phyloP scores from a whole-genome alignment of 2,797 vertebrate genomes.

The Mormyrops attenuatus region DNA sequence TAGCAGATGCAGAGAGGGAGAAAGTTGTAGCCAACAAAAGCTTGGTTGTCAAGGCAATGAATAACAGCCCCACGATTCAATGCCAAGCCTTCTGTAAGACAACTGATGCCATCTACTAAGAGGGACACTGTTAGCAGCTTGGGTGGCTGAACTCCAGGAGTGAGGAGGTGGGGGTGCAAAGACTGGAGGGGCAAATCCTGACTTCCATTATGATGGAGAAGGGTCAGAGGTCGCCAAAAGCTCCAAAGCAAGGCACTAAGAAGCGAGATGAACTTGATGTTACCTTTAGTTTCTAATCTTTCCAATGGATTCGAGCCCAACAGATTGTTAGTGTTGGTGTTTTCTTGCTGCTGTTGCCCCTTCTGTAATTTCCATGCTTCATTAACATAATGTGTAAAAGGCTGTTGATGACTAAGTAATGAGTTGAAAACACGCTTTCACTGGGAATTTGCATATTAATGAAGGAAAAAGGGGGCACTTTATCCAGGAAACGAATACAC shows the following conservation, averaged over 20 bases:
- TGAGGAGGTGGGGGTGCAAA: neutral
- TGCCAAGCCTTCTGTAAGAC: slow-evolving; percentile 5
- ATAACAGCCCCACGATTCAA: slow-evolving; percentile 1
- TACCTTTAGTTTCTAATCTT: slow-evolving; percentile 13
- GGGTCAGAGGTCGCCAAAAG: neutral
- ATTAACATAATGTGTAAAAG: slow-evolving; percentile 63
- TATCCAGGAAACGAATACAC: slow-evolving; percentile 14
- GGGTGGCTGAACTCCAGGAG: neutral
- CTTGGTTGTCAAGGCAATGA: slow-evolving; percentile 15
- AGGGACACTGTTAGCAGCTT: slow-evolving; percentile 7
- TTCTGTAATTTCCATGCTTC: slow-evolving; percentile 63
- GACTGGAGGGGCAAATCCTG: neutral
- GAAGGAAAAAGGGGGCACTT: slow-evolving; percentile 42
- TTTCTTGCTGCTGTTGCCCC: slow-evolving; percentile 50
- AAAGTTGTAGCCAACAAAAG: slow-evolving; percentile 5
- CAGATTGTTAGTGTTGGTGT: slow-evolving; percentile 20
- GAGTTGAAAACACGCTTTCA: slow-evolving; percentile 57
- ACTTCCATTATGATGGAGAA: neutral
- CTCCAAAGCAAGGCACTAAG: neutral
- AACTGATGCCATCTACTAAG: neutral
- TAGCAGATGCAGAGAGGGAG: neutral
- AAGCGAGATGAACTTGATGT: slow-evolving; percentile 1
- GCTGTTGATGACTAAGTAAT: slow-evolving; percentile 66
- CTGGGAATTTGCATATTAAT: slow-evolving; percentile 69
- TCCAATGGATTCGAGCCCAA: neutral